Conservation (phyloP, 2,888 invertebrate species). For the Ormyrus pomaceus region DNA sequence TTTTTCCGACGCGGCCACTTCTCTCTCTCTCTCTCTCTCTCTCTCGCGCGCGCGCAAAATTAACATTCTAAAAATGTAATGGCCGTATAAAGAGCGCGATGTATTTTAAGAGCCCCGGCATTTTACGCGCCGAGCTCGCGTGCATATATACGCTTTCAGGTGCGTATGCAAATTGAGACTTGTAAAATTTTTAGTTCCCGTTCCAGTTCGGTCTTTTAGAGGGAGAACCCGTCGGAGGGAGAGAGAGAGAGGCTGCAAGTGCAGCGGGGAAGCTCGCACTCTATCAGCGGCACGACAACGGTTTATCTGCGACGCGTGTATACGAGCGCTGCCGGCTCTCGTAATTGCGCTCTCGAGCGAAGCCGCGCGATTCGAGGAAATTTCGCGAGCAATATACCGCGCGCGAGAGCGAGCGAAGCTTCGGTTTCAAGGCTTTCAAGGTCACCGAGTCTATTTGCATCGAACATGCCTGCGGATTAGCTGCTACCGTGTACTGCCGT, state of each 20-base stretch:
- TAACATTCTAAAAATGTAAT: conserved; percentile 43
- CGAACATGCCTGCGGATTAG: neutral
- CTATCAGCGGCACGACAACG: conserved; percentile 13
- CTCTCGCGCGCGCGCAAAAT: conserved; percentile 31
- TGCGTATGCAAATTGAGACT: conserved; percentile 50
- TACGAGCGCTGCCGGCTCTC: neutral
- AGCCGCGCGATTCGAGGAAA: conserved; percentile 9
- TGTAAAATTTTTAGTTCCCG: conserved; percentile 51
- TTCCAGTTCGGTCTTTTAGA: conserved; percentile 30
- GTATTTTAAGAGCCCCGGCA: conserved; percentile 28
- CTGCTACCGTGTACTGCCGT: neutral
- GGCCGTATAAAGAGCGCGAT: conserved; percentile 36
- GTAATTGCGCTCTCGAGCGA: conserved; percentile 25
- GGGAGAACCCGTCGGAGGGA: too few relatives aligned
- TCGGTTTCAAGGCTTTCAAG: conserved; percentile 38
- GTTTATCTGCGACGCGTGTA: conserved; percentile 13
- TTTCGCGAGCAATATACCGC: neutral
- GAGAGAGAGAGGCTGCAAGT: too few relatives aligned
- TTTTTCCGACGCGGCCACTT: neutral
- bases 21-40: too few relatives aligned
- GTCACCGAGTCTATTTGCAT: conserved; percentile 40
- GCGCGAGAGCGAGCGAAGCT: neutral
- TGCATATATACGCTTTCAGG: conserved; percentile 5
- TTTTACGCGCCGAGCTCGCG: neutral
- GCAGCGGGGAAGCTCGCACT: too few relatives aligned